phyloP scores from a whole-genome alignment of 1,140 invertebrate species.

The Leptinotarsa undecemlineata region DNA sequence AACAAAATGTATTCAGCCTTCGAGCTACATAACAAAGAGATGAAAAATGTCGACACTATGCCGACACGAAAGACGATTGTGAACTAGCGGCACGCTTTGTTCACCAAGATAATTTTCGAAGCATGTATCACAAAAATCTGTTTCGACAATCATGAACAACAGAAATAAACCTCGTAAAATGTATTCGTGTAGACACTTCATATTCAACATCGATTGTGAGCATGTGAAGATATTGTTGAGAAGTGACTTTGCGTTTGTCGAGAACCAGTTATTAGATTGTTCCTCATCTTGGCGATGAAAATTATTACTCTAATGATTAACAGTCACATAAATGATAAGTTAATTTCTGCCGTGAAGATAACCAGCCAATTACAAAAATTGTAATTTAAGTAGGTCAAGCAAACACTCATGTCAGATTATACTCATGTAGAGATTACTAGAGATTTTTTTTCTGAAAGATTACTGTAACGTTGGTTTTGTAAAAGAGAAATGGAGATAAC shows the following conservation, averaged over 20 bases:
- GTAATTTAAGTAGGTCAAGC: not conserved
- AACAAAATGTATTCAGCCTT: constrained; percentile 9
- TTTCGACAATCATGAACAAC: constrained; percentile 21
- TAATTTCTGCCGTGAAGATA: too few relatives aligned
- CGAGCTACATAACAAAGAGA: not conserved
- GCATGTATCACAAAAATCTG: constrained; percentile 21
- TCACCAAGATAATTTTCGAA: constrained; percentile 13
- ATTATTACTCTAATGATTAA: constrained; percentile 15
- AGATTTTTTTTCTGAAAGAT: too few relatives aligned
- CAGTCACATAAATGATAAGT: too few relatives aligned
- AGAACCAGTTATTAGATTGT: constrained; percentile 23
- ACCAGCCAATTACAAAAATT: not conserved
- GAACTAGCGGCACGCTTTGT: constrained; percentile 22
- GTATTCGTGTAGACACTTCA: constrained; percentile 17
- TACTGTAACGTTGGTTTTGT: too few relatives aligned
- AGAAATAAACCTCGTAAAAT: constrained; percentile 23
- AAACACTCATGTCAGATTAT: too few relatives aligned
- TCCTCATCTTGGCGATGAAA: not conserved
- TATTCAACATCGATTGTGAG: constrained; percentile 20
- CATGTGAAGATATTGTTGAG: constrained; percentile 16
- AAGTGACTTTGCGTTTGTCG: constrained; percentile 17
- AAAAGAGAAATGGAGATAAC: too few relatives aligned
- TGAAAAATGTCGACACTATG: constrained; percentile 18
- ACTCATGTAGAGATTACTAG: too few relatives aligned
- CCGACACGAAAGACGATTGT: constrained; percentile 15